Percentiles rank a stretch among this genome's conserved stretches.
Evolutionary conservation across 2,113 vertebrate genomes (phyloP).

Genomic region (Bambusicola thoracicus): DNA sequence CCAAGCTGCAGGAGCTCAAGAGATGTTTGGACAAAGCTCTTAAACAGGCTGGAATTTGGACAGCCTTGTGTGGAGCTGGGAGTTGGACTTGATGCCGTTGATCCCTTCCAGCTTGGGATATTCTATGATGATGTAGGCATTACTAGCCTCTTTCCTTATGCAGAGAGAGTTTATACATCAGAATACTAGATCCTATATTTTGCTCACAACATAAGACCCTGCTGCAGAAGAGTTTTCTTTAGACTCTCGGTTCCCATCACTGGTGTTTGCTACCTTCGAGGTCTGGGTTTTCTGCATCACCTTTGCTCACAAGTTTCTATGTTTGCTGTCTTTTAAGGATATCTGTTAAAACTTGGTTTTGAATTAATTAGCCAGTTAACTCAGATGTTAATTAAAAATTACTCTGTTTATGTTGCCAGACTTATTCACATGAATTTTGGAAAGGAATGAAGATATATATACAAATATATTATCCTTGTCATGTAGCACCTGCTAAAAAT

Average conservation of each 20-base stretch:
- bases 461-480: neutral
- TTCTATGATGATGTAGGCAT: neutral
- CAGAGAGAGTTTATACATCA: neutral
- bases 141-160: neutral
- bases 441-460: neutral
- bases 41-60: neutral
- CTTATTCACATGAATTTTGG: neutral
- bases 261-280: neutral
- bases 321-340: neutral
- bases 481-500: neutral
- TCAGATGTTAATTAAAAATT: neutral
- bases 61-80: neutral
- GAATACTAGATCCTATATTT: neutral
- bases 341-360: neutral
- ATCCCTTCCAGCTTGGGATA: neutral
- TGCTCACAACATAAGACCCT: rapidly evolving
- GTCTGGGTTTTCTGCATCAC: neutral
- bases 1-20: neutral
- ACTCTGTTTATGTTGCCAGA: neutral
- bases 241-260: neutral
- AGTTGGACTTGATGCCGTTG: neutral
- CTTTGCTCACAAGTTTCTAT: neutral
- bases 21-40: neutral
- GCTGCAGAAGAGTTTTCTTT: neutral
- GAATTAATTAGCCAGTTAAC: neutral